A percentile compares a stretch with the other conserved stretches of the same genome.
phyloP scores from a whole-genome alignment of 2,113 vertebrate species.

The Strigops habroptila region DNA sequence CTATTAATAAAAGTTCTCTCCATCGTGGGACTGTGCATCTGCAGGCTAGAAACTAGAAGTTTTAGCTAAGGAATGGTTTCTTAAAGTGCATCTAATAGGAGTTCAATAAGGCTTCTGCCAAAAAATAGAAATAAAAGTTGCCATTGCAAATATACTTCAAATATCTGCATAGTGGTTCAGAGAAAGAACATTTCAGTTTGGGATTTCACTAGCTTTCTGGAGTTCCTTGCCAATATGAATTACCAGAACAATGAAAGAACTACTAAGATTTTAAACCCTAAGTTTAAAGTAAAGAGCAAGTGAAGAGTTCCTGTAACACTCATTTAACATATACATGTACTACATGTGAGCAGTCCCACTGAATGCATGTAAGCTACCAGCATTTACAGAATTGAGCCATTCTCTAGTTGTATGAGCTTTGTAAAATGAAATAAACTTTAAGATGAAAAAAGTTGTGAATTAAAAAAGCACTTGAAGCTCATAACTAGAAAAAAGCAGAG shows the following conservation, averaged over 20 bases:
- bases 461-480: fast-evolving
- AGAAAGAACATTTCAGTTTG: background rate
- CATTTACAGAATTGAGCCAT: background rate
- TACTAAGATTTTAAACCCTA: background rate
- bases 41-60: background rate
- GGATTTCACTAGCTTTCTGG: background rate
- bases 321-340: fast-evolving
- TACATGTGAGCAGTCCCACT: background rate
- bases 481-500: fast-evolving
- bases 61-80: background rate
- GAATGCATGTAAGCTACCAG: background rate
- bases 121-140: background rate
- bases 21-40: fast-evolving
- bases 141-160: background rate
- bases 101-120: background rate
- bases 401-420: fast-evolving
- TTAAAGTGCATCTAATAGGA: background rate
- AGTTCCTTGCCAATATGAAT: background rate
- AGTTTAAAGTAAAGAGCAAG: background rate
- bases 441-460: background rate
- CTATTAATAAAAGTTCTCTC: background rate
- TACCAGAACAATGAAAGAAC: background rate
- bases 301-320: background rate
- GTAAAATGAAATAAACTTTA: background rate
- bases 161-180: fast-evolving